Percentiles rank a stretch among this genome's conserved stretches.
These are phyloP conservation scores for Hermaeophaga mercurialis DNA, from an alignment of 2,888 invertebrate species.

Conservation along the genomic window DNA sequence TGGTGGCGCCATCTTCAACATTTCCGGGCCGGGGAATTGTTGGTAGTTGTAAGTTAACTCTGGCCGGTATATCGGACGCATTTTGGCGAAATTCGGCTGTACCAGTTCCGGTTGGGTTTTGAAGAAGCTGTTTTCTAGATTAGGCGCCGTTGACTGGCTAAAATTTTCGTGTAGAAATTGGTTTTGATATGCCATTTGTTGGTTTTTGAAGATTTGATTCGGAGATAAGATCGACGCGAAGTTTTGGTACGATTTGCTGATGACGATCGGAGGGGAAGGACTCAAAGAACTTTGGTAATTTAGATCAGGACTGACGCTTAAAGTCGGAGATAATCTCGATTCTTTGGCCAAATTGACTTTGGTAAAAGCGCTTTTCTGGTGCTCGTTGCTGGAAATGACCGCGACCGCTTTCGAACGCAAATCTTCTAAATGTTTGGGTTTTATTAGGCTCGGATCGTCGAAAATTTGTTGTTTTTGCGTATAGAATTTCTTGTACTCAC, in stretches of 20 bases:
- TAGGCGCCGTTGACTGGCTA: conserved; percentile 42
- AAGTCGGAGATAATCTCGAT: conserved; percentile 65
- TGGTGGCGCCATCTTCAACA: conserved; percentile 49
- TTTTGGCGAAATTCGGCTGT: conserved; percentile 57
- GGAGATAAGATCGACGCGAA: conserved; percentile 61
- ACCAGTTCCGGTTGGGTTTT: conserved; percentile 56
- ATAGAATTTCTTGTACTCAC: conserved; percentile 47
- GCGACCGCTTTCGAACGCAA: conserved; percentile 56
- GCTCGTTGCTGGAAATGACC: too few relatives aligned
- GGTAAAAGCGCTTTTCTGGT: conserved; percentile 79
- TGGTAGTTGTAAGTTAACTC: conserved; percentile 62
- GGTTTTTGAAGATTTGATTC: conserved; percentile 62
- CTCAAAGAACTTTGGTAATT: conserved; percentile 80
- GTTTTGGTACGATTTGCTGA: conserved; percentile 50
- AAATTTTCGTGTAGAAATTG: conserved; percentile 60
- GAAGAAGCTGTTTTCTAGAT: conserved; percentile 51
- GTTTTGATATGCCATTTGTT: conserved; percentile 57
- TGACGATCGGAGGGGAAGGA: conserved; percentile 66
- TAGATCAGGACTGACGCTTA: conserved; percentile 77
- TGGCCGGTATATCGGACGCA: conserved; percentile 65
- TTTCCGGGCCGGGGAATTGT: conserved; percentile 58
- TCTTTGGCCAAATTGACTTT: conserved; percentile 66
- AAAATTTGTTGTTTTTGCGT: conserved; percentile 64
- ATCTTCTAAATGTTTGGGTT: conserved; percentile 60
- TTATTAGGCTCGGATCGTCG: conserved; percentile 61